phyloP scores from a whole-genome alignment of 2,888 invertebrate genomes.

The Danaus chrysippus region DNA sequence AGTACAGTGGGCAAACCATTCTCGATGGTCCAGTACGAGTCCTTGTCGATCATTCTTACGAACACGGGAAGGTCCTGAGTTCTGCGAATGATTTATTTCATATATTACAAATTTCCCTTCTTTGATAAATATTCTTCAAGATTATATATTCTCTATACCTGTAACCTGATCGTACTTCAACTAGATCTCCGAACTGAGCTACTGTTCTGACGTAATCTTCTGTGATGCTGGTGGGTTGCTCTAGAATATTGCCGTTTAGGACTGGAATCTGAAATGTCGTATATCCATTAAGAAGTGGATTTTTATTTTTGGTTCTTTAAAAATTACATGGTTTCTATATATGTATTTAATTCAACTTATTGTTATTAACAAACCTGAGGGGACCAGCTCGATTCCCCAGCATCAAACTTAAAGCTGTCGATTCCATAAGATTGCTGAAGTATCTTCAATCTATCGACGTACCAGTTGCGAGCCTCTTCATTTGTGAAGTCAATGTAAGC shows the following conservation, averaged over 20 bases:
- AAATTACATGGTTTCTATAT: too few relatives aligned
- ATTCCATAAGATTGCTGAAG: constrained; percentile 81
- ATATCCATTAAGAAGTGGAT: background rate
- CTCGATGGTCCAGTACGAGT: constrained; percentile 82
- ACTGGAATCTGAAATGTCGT: constrained; percentile 54
- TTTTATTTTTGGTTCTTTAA: background rate
- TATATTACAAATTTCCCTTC: background rate
- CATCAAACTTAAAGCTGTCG: constrained; percentile 89
- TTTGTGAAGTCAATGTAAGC: constrained; percentile 86
- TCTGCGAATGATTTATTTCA: constrained; percentile 41
- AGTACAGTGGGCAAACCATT: constrained; percentile 86
- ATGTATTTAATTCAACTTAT: too few relatives aligned
- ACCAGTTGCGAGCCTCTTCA: constrained; percentile 81
- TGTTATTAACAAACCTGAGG: constrained; percentile 65
- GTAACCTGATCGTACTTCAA: constrained; percentile 72
- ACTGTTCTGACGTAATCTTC: constrained; percentile 77
- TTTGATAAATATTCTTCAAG: background rate
- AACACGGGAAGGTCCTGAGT: constrained; percentile 86
- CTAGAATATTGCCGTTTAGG: constrained; percentile 55
- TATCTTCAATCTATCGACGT: constrained; percentile 62
- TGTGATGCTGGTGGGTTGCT: constrained; percentile 78
- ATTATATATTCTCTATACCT: constrained; percentile 41
- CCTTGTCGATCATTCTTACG: constrained; percentile 88
- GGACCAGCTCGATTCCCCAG: constrained; percentile 84
- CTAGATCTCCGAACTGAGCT: constrained; percentile 79